Evolutionary conservation across 2,888 invertebrate genomes (phyloP).

Genomic region (Synergus itoensis): DNA sequence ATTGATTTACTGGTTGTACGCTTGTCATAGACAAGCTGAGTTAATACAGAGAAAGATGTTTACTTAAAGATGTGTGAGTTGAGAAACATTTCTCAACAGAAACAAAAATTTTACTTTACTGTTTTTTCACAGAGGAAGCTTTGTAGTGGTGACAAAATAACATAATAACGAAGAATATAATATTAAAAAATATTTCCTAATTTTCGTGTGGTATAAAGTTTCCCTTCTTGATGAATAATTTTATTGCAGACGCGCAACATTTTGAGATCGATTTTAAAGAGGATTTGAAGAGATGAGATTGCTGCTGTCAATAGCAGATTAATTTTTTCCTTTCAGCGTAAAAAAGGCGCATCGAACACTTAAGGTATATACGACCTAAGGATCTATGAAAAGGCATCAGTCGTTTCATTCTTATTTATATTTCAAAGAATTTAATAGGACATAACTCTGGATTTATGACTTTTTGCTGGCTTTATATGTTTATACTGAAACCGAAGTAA

Average conservation of each 20-base stretch:
- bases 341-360: constrained; percentile 35
- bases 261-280: constrained; percentile 4
- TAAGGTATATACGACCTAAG: neutral
- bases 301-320: constrained; percentile 34
- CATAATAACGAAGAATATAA: too few relatives aligned
- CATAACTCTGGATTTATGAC: constrained; percentile 38
- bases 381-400: constrained; percentile 11
- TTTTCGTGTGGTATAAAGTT: neutral
- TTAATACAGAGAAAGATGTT: neutral
- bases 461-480: constrained; percentile 38
- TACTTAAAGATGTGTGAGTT: neutral
- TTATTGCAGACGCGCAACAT: constrained; percentile 11
- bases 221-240: neutral
- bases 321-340: constrained; percentile 29
- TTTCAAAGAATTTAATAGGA: constrained; percentile 39
- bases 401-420: constrained; percentile 34
- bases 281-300: constrained; percentile 5
- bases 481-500: constrained; percentile 39
- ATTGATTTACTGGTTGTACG: neutral
- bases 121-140: too few relatives aligned
- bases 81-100: neutral
- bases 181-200: neutral
- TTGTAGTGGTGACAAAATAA: too few relatives aligned
- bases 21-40: too few relatives aligned
- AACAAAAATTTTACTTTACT: neutral